Percentiles rank a stretch among this genome's conserved stretches.
Evolutionary conservation across 1,140 invertebrate species (phyloP).

Genomic region (Penaeus vannamei): DNA sequence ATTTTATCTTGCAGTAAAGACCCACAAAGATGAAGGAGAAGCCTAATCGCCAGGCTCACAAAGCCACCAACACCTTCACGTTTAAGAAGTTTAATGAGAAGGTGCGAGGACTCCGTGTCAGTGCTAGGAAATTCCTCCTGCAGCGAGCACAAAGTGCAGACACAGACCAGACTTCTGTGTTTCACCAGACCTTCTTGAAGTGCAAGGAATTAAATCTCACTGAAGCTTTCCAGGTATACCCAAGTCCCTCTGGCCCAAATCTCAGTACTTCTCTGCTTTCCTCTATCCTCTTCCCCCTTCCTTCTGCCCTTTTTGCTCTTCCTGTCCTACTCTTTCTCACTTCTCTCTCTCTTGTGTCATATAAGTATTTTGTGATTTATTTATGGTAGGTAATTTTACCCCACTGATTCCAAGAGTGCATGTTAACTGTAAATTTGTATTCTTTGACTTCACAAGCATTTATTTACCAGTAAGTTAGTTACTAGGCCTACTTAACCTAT

Average conservation of each 20-base stretch:
- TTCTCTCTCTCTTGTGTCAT: too few species aligned
- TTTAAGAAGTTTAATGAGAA: conserved; percentile 42
- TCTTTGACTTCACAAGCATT: too few species aligned
- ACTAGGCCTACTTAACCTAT: too few species aligned
- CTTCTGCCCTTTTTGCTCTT: too few species aligned
- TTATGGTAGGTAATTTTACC: too few species aligned
- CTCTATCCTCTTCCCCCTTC: too few species aligned
- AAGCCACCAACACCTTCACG: conserved; percentile 37
- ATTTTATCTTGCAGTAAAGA: too few species aligned
- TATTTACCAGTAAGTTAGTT: too few species aligned
- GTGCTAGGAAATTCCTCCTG: conserved; percentile 52
- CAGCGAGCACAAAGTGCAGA: conserved; percentile 24
- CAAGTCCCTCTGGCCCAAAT: background rate
- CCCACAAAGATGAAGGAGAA: conserved; percentile 25
- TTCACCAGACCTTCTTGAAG: conserved; percentile 35
- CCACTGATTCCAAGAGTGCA: too few species aligned
- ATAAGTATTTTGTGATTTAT: too few species aligned
- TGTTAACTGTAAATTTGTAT: too few species aligned
- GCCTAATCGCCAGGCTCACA: conserved; percentile 39
- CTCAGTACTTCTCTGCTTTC: background rate
- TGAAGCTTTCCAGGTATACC: conserved; percentile 48
- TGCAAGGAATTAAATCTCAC: conserved; percentile 44
- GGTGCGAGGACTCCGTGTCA: conserved; percentile 39
- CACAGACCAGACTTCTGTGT: conserved; percentile 7
- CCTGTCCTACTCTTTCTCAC: too few species aligned